These are phyloP conservation scores for Drosophila fungiperda DNA, from an alignment of 2,888 invertebrate genomes.

Conservation along the genomic window DNA sequence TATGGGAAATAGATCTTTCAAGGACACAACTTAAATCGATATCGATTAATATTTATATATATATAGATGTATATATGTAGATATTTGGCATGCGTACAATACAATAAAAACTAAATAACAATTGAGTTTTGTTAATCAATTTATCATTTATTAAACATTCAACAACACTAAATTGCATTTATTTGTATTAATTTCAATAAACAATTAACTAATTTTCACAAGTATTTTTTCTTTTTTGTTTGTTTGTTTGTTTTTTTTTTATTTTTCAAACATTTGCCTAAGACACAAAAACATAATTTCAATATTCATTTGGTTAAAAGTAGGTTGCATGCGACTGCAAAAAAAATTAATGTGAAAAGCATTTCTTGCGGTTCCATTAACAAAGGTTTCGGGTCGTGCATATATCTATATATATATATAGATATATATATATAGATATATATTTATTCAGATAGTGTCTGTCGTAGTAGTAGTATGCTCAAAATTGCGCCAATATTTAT, in stretches of 20 bases:
- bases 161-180: slow-evolving; percentile 64
- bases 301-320: slow-evolving; percentile 43
- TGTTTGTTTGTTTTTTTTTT: slow-evolving; percentile 15
- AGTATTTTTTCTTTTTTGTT: slow-evolving; percentile 34
- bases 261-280: slow-evolving; percentile 26
- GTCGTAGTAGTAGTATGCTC: slow-evolving; percentile 50
- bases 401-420: slow-evolving; percentile 1
- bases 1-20: slow-evolving; percentile 39
- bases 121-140: slow-evolving; percentile 67
- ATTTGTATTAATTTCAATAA: slow-evolving; percentile 43
- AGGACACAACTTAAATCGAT: slow-evolving; percentile 29
- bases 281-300: slow-evolving; percentile 43
- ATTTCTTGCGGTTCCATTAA: slow-evolving; percentile 53
- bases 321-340: slow-evolving; percentile 66
- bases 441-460: slow-evolving; percentile 45
- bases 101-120: slow-evolving; percentile 57
- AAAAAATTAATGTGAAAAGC: slow-evolving; percentile 44
- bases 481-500: slow-evolving; percentile 82
- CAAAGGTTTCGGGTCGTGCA: slow-evolving; percentile 51
- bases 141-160: slow-evolving; percentile 74
- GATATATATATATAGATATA: slow-evolving; percentile 1
- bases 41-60: slow-evolving; percentile 12
- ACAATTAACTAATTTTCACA: slow-evolving; percentile 54
- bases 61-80: slow-evolving; percentile 2
- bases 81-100: slow-evolving; percentile 52